Conservation (phyloP, 2,797 vertebrate species). For the Coluber constrictor region DNA sequence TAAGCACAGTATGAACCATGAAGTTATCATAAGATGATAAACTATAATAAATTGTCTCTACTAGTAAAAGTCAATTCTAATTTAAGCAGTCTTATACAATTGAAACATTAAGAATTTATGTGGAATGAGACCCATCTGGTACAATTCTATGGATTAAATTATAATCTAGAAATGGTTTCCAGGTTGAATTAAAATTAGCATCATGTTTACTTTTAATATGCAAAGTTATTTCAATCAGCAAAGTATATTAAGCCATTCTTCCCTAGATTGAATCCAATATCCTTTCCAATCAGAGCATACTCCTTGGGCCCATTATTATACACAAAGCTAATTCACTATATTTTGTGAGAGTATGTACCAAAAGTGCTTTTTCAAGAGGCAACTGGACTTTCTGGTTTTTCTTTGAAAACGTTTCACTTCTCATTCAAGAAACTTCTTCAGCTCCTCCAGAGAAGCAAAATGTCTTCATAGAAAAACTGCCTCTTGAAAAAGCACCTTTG, state of each 20-base stretch:
- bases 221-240: neutral
- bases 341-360: neutral
- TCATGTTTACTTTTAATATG: neutral
- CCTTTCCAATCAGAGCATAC: neutral
- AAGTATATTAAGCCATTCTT: neutral
- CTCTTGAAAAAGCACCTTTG: no score
- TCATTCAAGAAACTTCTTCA: no score
- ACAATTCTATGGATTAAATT: neutral
- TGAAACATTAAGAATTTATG: neutral
- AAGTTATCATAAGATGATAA: neutral
- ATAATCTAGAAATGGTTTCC: neutral
- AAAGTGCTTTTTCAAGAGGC: no score
- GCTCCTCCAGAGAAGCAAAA: no score
- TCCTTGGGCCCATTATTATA: neutral
- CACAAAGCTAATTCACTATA: neutral
- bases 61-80: neutral
- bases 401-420: accelerated
- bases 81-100: neutral
- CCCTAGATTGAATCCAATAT: neutral
- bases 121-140: neutral
- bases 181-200: neutral
- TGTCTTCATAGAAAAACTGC: no score
- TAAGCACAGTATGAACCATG: neutral
- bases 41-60: neutral
- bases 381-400: no score